phyloP scores from a whole-genome alignment of 2,888 invertebrate genomes.

The Eulithis prunata region DNA sequence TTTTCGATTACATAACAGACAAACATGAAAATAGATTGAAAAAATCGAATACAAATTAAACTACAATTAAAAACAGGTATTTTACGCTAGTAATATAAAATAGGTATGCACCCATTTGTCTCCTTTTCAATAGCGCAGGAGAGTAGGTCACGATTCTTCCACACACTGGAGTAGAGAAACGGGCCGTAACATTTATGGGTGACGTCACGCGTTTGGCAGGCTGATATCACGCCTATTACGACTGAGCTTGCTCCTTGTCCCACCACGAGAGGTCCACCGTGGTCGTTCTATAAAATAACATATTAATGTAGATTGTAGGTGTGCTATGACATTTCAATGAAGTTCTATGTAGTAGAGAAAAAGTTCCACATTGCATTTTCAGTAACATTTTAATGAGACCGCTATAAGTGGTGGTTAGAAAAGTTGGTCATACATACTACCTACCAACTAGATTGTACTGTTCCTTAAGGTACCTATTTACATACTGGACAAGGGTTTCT shows the following conservation, averaged over 20 bases:
- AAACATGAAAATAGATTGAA: not conserved
- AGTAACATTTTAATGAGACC: too few species aligned
- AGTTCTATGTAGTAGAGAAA: too few species aligned
- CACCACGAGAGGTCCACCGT: constrained; percentile 71
- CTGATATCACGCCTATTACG: constrained; percentile 70
- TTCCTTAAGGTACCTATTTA: too few species aligned
- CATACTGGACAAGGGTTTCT: too few species aligned
- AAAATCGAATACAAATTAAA: not conserved
- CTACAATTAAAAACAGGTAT: not conserved
- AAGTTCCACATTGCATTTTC: too few species aligned
- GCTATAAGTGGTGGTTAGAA: too few species aligned
- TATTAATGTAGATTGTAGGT: not conserved
- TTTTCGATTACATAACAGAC: constrained; percentile 2
- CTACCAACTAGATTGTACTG: too few species aligned
- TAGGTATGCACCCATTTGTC: constrained; percentile 48
- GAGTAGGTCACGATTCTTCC: constrained; percentile 61
- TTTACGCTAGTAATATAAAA: not conserved
- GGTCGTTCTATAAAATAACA: constrained; percentile 64
- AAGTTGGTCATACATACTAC: too few species aligned
- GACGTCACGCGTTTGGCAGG: constrained; percentile 59
- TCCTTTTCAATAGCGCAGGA: constrained; percentile 70
- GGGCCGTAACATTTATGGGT: constrained; percentile 69
- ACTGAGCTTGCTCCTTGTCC: constrained; percentile 63
- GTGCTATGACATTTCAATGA: too few species aligned
- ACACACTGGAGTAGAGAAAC: constrained; percentile 72